Evolutionary conservation across 2,888 invertebrate species (phyloP), one percentile per base, ranked within the genome.

Genomic region (Habroteleia sp.): DNA sequence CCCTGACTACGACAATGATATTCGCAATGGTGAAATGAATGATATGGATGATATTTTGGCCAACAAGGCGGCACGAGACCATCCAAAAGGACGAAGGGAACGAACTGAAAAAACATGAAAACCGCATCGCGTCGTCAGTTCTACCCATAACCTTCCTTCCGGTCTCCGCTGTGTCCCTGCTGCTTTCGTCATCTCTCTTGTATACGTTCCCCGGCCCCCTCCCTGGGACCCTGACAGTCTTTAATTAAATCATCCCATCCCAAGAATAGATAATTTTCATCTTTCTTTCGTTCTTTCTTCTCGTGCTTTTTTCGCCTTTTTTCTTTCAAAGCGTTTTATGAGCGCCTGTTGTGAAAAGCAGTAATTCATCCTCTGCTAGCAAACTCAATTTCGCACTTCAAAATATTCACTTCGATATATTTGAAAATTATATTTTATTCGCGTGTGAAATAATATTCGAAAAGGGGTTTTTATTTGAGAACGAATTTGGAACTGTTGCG

Each of bases 81-180:
- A 78, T 81, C 80, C 83, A 77, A 65, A 69, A 65, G 79, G 74
- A 76, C 52, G 81, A 79, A 82, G 80, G 83, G 85, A 84, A 85
- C 83, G 83, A 76, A 83, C 23, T 77, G 83, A 89, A 89, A 89
- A 84, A 87, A 89, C 89, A 89, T 86, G 89, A 84, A 89, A 89
- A 89, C 86, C 89, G 87, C 89, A 89, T 89, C 88, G 87, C 86
- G 85, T 84, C 82, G 85, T 78, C 82, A 62, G 39, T 58, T 62
- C 71, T 56, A 72, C 83, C 82, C 82, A 84, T 81, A 85, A 82
- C 83, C 82, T 85, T 87, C 88, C 85, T 87, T 87, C 87, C 86
- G 86, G 85, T 84, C 79, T 85, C 81, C 80, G 69, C 62, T 42
- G 52, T 60, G 58, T 65, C 56, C 69, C 54, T 77, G 74, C 77